Evolutionary conservation across 2,888 invertebrate species (phyloP), one percentile per base, ranked within the genome.

Genomic region (Apodemia duryi): DNA sequence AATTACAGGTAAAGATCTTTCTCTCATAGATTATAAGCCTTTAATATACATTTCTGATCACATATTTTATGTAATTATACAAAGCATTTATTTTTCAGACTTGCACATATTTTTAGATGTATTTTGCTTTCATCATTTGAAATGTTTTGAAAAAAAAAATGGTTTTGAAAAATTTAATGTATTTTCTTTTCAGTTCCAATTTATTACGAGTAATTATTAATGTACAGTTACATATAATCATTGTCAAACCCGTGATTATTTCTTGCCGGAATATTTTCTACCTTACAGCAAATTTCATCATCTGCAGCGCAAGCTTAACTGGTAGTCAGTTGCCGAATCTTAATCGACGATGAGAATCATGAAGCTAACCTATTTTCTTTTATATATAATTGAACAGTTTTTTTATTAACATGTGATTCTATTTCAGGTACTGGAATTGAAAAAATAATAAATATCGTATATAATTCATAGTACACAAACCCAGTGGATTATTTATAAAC

Each of bases 401-500:
- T 21, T 43, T 6, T 49, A n/a, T n/a, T 6, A n/a, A 11, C n/a
- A n/a, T 49, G 4, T 49, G 1, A 51, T 51, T 32, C 7, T 43
- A 2, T 41, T 43, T 29, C 49, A 43, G 51, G 63, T 63, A 35
- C 46, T 43, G 43, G 1, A 4, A 43, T 62, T 29, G 43, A 13
- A 7, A 41, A 21, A 21, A 21, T 21, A 21, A 21, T 21, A 13
- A 62, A n/a, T 49, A 2, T 49, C 10, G 13, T 49, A n/a, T 49
- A 78, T 75, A 77, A 83, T 78, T 66, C 61, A 66, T 65, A 41
- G 57, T 54, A 63, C 49, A 60, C 54, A 62, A 67, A 54, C 13
- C 35, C 43, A 68, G 46, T 32, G 65, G 28, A 54, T 60, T 70
- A 51, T 79, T 83, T 82, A 81, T 82, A 80, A 76, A 83, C 81